A percentile compares a stretch with the other conserved stretches of the same genome.
Evolutionary conservation across 1,140 invertebrate species (phyloP).

Genomic region (Oscheius sp.): DNA sequence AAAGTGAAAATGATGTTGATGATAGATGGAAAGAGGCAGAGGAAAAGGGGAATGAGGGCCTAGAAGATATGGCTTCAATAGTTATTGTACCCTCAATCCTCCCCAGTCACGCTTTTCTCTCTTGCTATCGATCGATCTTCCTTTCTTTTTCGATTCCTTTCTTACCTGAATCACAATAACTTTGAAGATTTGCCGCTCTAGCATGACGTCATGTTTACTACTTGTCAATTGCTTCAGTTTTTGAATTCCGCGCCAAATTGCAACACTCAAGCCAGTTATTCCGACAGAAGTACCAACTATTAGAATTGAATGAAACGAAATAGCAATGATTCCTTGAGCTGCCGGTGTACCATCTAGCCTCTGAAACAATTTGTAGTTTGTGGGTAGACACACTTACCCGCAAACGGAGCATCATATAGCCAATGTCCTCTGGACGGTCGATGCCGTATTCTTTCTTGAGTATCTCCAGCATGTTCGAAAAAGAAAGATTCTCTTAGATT

Average conservation of each 20-base stretch:
- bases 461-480: too few species aligned
- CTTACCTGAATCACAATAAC: background rate
- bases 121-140: too few species aligned
- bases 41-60: background rate
- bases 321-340: background rate
- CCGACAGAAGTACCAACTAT: background rate
- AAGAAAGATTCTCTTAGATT: too few species aligned
- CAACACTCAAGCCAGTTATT: background rate
- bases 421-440: background rate
- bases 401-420: background rate
- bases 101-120: too few species aligned
- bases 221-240: background rate
- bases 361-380: background rate
- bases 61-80: background rate
- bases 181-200: background rate
- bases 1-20: background rate
- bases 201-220: background rate
- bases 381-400: background rate
- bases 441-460: too few species aligned
- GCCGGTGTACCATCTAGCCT: background rate
- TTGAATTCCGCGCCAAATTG: background rate
- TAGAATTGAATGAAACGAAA: background rate
- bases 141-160: too few species aligned
- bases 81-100: too few species aligned
- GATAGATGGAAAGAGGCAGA: background rate